Evolutionary conservation across 2,113 vertebrate species (phyloP).

Genomic region (Pteruthius melanotis): DNA sequence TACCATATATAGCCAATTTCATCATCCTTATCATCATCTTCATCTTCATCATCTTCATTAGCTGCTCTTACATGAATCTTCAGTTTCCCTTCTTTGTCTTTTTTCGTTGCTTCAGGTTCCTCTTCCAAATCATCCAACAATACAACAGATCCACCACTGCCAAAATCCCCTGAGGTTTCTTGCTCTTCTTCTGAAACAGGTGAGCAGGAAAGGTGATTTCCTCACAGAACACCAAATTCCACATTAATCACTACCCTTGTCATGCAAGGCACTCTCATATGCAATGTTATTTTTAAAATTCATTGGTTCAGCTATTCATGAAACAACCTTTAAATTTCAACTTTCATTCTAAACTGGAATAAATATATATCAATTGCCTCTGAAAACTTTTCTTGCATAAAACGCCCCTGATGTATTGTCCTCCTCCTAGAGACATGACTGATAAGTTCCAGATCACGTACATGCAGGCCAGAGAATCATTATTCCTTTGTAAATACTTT

Average conservation of each 20-base stretch:
- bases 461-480: neutral
- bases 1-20: slow-evolving; percentile 90
- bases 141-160: slow-evolving; percentile 86
- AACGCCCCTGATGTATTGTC: fast-evolving
- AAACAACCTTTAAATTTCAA: neutral
- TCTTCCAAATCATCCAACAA: slow-evolving; percentile 90
- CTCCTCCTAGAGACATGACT: neutral
- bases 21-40: slow-evolving; percentile 92
- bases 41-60: slow-evolving; percentile 92
- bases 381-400: neutral
- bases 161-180: slow-evolving; percentile 94
- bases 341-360: neutral
- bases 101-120: slow-evolving; percentile 74
- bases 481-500: neutral
- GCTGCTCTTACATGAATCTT: slow-evolving; percentile 82
- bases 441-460: neutral
- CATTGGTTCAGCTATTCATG: neutral
- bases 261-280: neutral
- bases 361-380: neutral
- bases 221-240: neutral
- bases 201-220: slow-evolving; percentile 30
- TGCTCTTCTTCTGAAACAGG: slow-evolving; percentile 86
- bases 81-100: slow-evolving; percentile 83
- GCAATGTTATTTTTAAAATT: neutral
- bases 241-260: neutral